Evolutionary conservation across 1,140 invertebrate genomes (phyloP).

Genomic region (Chironomus striatipennis): DNA sequence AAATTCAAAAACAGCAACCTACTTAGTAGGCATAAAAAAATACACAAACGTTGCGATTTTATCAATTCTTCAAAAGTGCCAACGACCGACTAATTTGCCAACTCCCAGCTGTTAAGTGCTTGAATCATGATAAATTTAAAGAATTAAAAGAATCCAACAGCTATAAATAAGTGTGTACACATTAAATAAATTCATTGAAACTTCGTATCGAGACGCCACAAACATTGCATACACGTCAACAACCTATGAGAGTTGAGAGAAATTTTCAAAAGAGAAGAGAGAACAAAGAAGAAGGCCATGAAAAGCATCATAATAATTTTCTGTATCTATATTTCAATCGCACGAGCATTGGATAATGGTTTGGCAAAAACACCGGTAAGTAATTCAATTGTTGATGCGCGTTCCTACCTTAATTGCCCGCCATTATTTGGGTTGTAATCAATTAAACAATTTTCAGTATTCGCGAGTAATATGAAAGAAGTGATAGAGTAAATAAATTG

Average conservation of each 20-base stretch:
- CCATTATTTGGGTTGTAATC: too few relatives aligned
- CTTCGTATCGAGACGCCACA: background rate
- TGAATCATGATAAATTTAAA: too few relatives aligned
- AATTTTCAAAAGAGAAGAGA: background rate
- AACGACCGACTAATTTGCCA: too few relatives aligned
- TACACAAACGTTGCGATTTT: too few relatives aligned
- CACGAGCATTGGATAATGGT: slow-evolving; percentile 45
- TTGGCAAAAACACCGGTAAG: slow-evolving; percentile 44
- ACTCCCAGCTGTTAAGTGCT: too few relatives aligned
- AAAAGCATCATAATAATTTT: slow-evolving; percentile 9
- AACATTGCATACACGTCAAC: background rate
- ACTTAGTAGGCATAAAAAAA: too few relatives aligned
- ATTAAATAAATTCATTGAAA: background rate
- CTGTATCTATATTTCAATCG: slow-evolving; percentile 20
- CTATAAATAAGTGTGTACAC: background rate
- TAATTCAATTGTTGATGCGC: background rate
- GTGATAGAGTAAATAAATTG: too few relatives aligned
- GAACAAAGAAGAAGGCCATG: background rate
- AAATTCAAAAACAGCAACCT: too few relatives aligned
- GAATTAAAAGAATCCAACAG: too few relatives aligned
- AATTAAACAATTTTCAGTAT: too few relatives aligned
- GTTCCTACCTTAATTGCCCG: background rate
- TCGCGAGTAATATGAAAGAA: too few relatives aligned
- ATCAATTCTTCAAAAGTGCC: too few relatives aligned
- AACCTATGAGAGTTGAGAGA: background rate